Conservation (phyloP, 1,140 invertebrate genomes). For the Sminthurinus signatus region DNA sequence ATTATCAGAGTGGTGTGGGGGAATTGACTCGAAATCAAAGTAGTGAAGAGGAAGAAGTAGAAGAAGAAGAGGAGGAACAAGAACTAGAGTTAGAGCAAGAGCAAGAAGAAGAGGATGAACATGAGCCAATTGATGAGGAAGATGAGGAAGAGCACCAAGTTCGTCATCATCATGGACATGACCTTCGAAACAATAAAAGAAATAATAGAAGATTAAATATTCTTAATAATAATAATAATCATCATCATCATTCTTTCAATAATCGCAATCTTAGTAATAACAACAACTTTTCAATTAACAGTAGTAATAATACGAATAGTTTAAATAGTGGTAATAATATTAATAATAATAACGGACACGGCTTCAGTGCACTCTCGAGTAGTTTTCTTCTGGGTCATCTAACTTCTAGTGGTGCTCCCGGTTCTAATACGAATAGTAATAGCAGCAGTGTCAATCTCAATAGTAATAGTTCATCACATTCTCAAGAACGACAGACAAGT, state of each 20-base stretch:
- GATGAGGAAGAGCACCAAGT: not conserved
- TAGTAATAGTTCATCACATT: not conserved
- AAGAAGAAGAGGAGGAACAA: not conserved
- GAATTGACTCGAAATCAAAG: not conserved
- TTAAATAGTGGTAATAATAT: conserved; percentile 7
- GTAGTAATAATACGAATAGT: conserved; percentile 2
- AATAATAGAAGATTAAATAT: conserved; percentile 6
- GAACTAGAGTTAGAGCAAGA: not conserved
- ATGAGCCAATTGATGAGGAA: conserved; percentile 16
- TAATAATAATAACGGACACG: conserved; percentile 11
- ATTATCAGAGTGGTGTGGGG: not conserved
- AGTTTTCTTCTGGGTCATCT: conserved; percentile 33
- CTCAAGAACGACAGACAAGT: not conserved
- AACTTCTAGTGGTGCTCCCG: conserved; percentile 3
- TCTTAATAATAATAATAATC: conserved; percentile 3
- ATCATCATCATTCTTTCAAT: conserved; percentile 7
- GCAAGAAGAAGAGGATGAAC: conserved; percentile 19
- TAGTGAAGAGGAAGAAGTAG: not conserved
- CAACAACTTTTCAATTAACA: not conserved
- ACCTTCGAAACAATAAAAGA: conserved; percentile 12
- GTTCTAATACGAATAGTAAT: not conserved
- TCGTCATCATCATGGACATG: conserved; percentile 11
- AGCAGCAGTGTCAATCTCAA: not conserved
- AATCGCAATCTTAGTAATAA: conserved; percentile 12
- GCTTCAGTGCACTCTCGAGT: conserved; percentile 18